Conservation (phyloP, 1,140 invertebrate genomes). For the Cheumatopsyche charites region DNA sequence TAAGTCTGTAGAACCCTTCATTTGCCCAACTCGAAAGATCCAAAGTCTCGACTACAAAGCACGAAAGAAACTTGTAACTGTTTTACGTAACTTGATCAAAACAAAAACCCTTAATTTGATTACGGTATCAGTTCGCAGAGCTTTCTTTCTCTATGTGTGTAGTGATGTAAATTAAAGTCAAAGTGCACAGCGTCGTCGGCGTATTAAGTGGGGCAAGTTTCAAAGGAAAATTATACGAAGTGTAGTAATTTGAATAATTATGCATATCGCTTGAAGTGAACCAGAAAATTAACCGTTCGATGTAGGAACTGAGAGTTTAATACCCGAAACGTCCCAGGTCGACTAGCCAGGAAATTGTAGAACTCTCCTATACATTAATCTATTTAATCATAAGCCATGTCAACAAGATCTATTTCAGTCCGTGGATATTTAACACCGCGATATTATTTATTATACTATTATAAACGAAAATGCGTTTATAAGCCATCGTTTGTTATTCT, state of each 20-base stretch:
- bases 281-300: slow-evolving; percentile 19
- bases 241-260: slow-evolving; percentile 24
- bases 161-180: not conserved
- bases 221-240: slow-evolving; percentile 24
- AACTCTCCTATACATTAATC: not conserved
- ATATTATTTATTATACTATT: too few species aligned
- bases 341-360: not conserved
- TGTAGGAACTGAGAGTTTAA: not conserved
- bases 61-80: too few species aligned
- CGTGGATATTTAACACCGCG: too few species aligned
- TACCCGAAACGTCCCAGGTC: slow-evolving; percentile 2
- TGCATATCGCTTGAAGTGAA: slow-evolving; percentile 15
- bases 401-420: too few species aligned
- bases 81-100: too few species aligned
- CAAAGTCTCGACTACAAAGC: too few species aligned
- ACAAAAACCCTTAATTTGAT: too few species aligned
- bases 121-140: not conserved
- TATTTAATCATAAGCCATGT: too few species aligned
- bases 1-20: too few species aligned
- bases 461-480: too few species aligned
- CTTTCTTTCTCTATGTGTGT: not conserved
- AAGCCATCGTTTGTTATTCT: too few species aligned
- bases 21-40: too few species aligned
- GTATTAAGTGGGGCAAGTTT: slow-evolving; percentile 16
- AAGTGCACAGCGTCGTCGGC: slow-evolving; percentile 2